phyloP scores from a whole-genome alignment of 2,113 vertebrate genomes.

The Pogonocichla stellata region DNA sequence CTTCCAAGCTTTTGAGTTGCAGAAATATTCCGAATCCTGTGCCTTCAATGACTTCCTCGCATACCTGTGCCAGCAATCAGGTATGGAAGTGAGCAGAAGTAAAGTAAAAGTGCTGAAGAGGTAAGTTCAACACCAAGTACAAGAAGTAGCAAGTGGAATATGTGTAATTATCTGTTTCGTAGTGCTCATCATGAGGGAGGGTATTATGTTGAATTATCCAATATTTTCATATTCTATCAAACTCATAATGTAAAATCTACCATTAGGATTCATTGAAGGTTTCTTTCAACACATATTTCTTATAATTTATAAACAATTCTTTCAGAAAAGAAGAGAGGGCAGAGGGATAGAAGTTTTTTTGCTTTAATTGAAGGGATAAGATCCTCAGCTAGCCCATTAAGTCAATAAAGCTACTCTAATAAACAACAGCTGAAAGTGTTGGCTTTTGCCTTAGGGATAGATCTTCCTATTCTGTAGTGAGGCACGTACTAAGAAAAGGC shows the following conservation, averaged over 20 bases:
- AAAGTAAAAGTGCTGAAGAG: neutral
- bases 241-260: neutral
- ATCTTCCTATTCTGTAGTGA: slow-evolving; percentile 11
- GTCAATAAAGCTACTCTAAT: neutral
- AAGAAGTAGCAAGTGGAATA: neutral
- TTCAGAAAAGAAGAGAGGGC: neutral
- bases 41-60: accelerated
- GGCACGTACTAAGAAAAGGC: slow-evolving; percentile 22
- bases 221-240: neutral
- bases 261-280: neutral
- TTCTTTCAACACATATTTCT: neutral
- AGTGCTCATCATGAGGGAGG: neutral
- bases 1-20: neutral
- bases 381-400: neutral
- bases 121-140: neutral
- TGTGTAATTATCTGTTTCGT: neutral
- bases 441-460: slow-evolving; percentile 22
- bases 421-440: slow-evolving; percentile 42
- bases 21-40: neutral
- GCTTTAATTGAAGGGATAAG: neutral
- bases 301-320: neutral
- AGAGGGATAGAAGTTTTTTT: neutral
- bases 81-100: neutral
- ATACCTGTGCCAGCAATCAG: neutral
- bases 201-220: neutral